Evolutionary conservation across 1,140 invertebrate species (phyloP).

Genomic region (Agrypnia vestita): DNA sequence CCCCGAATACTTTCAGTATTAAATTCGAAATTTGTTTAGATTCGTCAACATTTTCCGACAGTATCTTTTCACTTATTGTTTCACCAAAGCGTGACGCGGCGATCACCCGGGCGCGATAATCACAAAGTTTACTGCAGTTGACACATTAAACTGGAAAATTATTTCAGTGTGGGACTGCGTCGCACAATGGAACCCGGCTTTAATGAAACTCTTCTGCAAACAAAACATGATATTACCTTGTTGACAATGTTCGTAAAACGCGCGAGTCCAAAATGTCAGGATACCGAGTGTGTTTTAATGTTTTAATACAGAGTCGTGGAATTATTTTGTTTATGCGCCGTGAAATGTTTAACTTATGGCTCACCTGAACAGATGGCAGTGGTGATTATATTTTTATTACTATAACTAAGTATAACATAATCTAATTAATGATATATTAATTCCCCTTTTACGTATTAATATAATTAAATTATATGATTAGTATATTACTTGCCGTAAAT

Average conservation of each 20-base stretch:
- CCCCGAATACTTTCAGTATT: too few relatives aligned
- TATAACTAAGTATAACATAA: neutral
- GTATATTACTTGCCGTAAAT: too few relatives aligned
- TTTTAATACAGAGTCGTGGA: constrained; percentile 22
- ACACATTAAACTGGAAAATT: constrained; percentile 15
- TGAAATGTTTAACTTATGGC: neutral
- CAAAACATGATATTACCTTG: constrained; percentile 32
- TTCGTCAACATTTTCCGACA: too few relatives aligned
- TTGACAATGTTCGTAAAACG: constrained; percentile 30
- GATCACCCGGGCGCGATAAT: constrained; percentile 13
- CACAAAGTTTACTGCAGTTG: constrained; percentile 12
- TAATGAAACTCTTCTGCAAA: constrained; percentile 39
- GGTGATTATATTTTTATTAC: neutral
- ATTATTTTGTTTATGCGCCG: neutral
- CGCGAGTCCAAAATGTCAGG: constrained; percentile 1
- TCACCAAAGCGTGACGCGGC: too few relatives aligned
- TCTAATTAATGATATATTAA: too few relatives aligned
- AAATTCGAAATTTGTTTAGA: too few relatives aligned
- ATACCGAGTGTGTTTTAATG: constrained; percentile 13
- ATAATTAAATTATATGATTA: too few relatives aligned
- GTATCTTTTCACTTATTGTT: too few relatives aligned
- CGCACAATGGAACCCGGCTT: constrained; percentile 5
- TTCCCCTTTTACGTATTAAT: too few relatives aligned
- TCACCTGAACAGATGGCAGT: neutral
- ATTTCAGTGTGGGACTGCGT: constrained; percentile 8